Conservation (phyloP, 2,888 invertebrate species). For the Nomada fabriciana region DNA sequence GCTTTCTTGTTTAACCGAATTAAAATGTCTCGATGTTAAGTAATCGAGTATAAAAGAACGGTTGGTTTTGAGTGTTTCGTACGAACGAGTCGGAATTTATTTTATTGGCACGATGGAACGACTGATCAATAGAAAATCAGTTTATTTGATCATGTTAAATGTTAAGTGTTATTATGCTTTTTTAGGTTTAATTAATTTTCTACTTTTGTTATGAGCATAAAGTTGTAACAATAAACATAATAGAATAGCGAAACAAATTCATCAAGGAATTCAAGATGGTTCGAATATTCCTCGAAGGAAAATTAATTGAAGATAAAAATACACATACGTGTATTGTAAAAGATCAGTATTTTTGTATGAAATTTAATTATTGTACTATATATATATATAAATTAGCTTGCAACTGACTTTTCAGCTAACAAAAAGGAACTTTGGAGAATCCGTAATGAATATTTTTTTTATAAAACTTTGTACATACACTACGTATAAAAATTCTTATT, state of each 20-base stretch:
- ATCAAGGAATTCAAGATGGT: constrained; percentile 10
- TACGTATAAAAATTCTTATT: constrained; percentile 11
- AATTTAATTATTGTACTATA: constrained; percentile 48
- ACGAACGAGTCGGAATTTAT: constrained; percentile 8
- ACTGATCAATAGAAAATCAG: constrained; percentile 24
- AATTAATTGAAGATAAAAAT: constrained; percentile 17
- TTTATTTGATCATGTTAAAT: constrained; percentile 9
- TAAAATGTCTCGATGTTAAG: constrained; percentile 24
- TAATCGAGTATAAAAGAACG: constrained; percentile 21
- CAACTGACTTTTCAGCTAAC: constrained; percentile 25
- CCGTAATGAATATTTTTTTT: neutral
- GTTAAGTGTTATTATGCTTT: constrained; percentile 18
- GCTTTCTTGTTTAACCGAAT: constrained; percentile 17
- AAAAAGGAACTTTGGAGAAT: constrained; percentile 16
- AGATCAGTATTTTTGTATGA: constrained; percentile 53
- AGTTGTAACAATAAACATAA: constrained; percentile 28
- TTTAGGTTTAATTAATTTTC: constrained; percentile 5
- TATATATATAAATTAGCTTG: constrained; percentile 38
- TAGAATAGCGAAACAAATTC: constrained; percentile 11
- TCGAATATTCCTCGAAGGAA: constrained; percentile 1
- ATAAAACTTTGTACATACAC: constrained; percentile 16
- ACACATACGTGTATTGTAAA: constrained; percentile 13
- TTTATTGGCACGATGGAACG: constrained; percentile 56
- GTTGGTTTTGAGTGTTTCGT: constrained; percentile 1
- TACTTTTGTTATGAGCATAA: neutral